Conservation (phyloP, 2,888 invertebrate species). For the Ramazzottius varieornatus region DNA sequence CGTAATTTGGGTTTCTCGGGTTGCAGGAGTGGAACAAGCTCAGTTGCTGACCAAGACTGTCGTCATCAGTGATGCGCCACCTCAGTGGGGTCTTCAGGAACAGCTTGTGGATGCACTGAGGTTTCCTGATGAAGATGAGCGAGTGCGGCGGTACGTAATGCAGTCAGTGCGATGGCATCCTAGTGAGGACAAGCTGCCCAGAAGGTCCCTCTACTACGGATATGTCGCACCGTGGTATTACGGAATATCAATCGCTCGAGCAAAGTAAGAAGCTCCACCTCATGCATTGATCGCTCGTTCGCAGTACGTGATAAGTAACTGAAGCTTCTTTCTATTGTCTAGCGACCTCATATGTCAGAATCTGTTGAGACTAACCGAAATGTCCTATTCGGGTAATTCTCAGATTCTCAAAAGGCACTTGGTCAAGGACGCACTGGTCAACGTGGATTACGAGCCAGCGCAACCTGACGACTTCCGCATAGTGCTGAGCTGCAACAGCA, state of each 20-base stretch:
- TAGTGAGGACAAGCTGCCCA: slow-evolving; percentile 47
- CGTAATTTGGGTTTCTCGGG: slow-evolving; percentile 7
- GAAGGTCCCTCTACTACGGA: slow-evolving; percentile 38
- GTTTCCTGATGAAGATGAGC: slow-evolving; percentile 12
- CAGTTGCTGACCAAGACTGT: slow-evolving; percentile 49
- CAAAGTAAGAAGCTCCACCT: no score
- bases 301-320: no score
- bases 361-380: slow-evolving; percentile 14
- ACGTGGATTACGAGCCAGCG: slow-evolving; percentile 11
- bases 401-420: slow-evolving; percentile 11
- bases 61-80: slow-evolving; percentile 18
- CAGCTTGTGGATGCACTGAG: slow-evolving; percentile 5
- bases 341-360: slow-evolving; percentile 10
- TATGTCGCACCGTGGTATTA: slow-evolving; percentile 41
- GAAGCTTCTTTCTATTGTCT: no score
- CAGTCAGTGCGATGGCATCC: slow-evolving; percentile 34
- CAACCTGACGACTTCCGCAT: slow-evolving; percentile 10
- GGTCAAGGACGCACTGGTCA: slow-evolving; percentile 11
- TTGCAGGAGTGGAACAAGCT: slow-evolving; percentile 48
- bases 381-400: slow-evolving; percentile 12
- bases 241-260: slow-evolving; percentile 42
- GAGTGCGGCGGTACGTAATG: slow-evolving; percentile 16
- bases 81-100: slow-evolving; percentile 9
- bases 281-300: no score
- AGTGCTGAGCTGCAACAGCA: slow-evolving; percentile 36